Evolutionary conservation across 2,888 invertebrate species (phyloP), one percentile per base, ranked within the genome.

Genomic region (Anarsia innoxiella): DNA sequence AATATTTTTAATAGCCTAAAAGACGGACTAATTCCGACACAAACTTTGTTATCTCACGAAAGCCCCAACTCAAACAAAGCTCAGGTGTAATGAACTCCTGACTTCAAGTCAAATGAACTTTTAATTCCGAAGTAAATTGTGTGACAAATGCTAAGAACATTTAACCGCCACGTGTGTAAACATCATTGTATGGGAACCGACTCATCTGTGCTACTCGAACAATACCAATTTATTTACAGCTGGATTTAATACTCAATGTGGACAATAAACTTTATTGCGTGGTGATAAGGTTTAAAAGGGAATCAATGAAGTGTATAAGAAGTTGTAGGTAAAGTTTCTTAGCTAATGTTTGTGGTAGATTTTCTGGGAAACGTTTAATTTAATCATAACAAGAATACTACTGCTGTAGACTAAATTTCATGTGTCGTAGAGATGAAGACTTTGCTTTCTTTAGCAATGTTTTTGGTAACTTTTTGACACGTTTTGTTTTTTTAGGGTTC

Each of bases 271-370:
- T 51, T 42, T 66, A 56, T 29, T 1, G 2, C 5, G 31, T 13
- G 10, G 34, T 11, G 42, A 56, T 59, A 69, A 61, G 46, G 27
- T 26, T 30, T 25, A n/a, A 3, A n/a, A n/a, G 25, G n/a, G n/a
- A 25, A 25, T 4, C n/a, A 9, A 3, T 4, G 8, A n/a, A n/a
- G 25, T n/a, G 25, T n/a, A 19, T 25, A 25, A 25, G 19, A 35
- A 8, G 11, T 27, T 59, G 59, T 53, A 56, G 59, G 63, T 52
- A 56, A 69, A 70, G 68, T 70, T 71, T 64, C 66, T 66, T 54
- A 61, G 68, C 66, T 69, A 68, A 71, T 70, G 70, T 70, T 71
- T 70, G 68, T 56, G 64, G 64, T 65, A 66, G 62, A 64, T 69
- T 71, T 70, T 68, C 66, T 56, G 47, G 54, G 64, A 67, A 68